Percentiles rank a stretch among this genome's conserved stretches.
Conservation (phyloP, 2,888 invertebrate genomes). For the Pedicia rivosa region DNA sequence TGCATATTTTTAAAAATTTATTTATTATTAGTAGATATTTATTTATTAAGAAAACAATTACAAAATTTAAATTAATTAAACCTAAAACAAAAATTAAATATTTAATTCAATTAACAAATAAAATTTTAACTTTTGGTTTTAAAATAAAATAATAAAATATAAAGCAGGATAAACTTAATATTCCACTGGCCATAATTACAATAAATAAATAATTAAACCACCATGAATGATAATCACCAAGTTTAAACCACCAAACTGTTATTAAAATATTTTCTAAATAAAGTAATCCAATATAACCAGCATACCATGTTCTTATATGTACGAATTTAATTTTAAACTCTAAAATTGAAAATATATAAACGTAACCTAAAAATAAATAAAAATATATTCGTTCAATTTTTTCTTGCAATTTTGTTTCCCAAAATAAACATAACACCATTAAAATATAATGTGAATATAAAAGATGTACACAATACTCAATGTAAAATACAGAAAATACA, state of each 20-base stretch:
- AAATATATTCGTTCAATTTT: constrained; percentile 39
- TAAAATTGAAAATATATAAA: constrained; percentile 59
- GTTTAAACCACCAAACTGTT: constrained; percentile 50
- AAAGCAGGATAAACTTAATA: constrained; percentile 42
- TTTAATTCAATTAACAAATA: constrained; percentile 28
- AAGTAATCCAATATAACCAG: constrained; percentile 47
- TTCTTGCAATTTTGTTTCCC: constrained; percentile 39
- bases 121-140: constrained; percentile 42
- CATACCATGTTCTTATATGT: constrained; percentile 51
- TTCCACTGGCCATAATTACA: constrained; percentile 40
- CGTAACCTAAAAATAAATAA: constrained; percentile 52
- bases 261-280: constrained; percentile 49
- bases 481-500: constrained; percentile 51
- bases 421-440: constrained; percentile 45
- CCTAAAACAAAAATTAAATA: too few relatives aligned
- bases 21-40: too few relatives aligned
- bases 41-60: too few relatives aligned
- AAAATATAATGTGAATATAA: constrained; percentile 45
- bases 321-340: constrained; percentile 67
- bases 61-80: too few relatives aligned
- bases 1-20: too few relatives aligned
- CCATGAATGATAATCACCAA: constrained; percentile 42
- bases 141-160: constrained; percentile 44
- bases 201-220: constrained; percentile 53
- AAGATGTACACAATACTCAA: constrained; percentile 40